Conservation (phyloP, 2,113 vertebrate genomes). For the Poicephalus meyeri region DNA sequence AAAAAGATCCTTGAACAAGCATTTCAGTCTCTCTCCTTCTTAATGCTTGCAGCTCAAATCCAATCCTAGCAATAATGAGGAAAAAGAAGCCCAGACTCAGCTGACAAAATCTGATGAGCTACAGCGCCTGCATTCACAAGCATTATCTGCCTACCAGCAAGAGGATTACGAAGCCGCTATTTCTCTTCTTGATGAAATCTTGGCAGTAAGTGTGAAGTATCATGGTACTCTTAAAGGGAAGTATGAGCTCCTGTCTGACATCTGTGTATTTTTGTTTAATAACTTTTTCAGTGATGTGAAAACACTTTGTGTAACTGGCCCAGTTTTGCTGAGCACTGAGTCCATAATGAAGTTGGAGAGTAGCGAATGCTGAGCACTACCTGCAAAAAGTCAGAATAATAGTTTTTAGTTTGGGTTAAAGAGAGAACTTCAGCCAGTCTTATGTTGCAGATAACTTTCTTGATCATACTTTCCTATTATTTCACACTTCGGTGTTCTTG, state of each 20-base stretch:
- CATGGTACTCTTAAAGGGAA: background rate
- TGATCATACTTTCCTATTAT: background rate
- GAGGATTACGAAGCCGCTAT: constrained; percentile 82
- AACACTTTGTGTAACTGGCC: background rate
- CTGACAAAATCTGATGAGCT: constrained; percentile 90
- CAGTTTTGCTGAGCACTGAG: background rate
- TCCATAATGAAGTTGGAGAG: background rate
- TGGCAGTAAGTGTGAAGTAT: constrained; percentile 82
- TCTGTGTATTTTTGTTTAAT: background rate
- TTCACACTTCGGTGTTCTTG: background rate
- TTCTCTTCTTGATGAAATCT: constrained; percentile 83
- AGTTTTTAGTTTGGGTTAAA: background rate
- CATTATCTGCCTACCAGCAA: constrained; percentile 72
- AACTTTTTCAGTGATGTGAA: background rate
- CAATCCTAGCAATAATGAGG: constrained; percentile 86
- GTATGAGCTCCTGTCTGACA: background rate
- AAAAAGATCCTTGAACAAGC: background rate
- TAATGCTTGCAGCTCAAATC: constrained; percentile 85
- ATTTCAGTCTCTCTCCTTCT: constrained; percentile 19
- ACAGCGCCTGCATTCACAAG: constrained; percentile 84
- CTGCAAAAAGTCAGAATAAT: background rate
- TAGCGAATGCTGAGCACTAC: background rate
- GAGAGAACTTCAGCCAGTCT: background rate
- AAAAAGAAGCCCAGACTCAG: constrained; percentile 87
- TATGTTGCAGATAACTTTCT: background rate